Conservation (phyloP, 2,888 invertebrate species). For the Oscheius sp. region DNA sequence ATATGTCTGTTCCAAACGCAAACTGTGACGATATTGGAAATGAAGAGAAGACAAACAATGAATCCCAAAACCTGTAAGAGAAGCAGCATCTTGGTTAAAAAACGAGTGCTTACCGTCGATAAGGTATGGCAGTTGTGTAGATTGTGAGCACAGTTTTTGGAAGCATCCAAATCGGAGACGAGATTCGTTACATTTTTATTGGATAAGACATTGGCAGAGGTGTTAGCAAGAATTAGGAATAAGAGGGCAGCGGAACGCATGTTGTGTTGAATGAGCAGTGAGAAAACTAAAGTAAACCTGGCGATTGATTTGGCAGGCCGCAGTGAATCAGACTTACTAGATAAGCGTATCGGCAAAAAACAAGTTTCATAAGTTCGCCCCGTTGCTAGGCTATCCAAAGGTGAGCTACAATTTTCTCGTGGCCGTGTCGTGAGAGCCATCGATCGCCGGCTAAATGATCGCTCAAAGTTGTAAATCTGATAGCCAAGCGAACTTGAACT, state of each 20-base stretch:
- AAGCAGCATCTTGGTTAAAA: neutral
- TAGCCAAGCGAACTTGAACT: no score
- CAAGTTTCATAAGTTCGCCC: no score
- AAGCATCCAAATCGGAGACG: neutral
- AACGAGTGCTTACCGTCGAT: neutral
- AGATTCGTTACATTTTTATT: neutral
- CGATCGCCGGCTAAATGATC: no score
- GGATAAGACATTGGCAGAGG: neutral
- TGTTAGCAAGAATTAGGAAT: neutral
- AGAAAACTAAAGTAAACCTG: no score
- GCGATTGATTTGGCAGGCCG: no score
- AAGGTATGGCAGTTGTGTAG: conserved; percentile 9
- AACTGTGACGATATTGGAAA: conserved; percentile 12
- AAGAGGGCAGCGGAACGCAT: neutral
- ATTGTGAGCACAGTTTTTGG: conserved; percentile 10
- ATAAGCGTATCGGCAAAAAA: no score
- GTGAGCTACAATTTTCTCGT: no score
- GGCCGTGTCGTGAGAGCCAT: no score
- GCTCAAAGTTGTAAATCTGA: no score
- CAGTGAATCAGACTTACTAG: no score
- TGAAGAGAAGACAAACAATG: neutral
- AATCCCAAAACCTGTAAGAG: neutral
- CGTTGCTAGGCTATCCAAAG: no score
- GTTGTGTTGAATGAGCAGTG: no score
- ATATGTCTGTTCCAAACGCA: conserved; percentile 1